Conservation (phyloP, 2,888 invertebrate species). For the Cantharis rufa region DNA sequence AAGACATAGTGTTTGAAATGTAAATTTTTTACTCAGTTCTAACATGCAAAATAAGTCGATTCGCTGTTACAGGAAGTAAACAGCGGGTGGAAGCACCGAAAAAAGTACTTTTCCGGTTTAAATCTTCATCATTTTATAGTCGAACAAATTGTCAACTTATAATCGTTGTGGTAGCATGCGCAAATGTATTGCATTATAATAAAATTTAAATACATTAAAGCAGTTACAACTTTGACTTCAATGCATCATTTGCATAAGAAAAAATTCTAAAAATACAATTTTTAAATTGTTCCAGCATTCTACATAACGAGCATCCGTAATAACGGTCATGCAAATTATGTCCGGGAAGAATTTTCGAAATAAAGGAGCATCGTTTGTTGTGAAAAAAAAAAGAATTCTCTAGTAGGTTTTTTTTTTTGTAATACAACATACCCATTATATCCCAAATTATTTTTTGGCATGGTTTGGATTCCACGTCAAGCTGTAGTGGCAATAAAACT, state of each 20-base stretch:
- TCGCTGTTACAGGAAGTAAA: constrained; percentile 47
- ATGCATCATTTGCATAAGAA: not conserved
- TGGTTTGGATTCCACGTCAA: too few species aligned
- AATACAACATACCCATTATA: too few species aligned
- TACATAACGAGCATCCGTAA: not conserved
- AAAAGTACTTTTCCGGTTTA: constrained; percentile 50
- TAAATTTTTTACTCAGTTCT: constrained; percentile 46
- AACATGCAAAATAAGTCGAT: constrained; percentile 49
- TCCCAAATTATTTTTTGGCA: too few species aligned
- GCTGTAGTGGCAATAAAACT: too few species aligned
- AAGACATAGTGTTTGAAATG: constrained; percentile 45
- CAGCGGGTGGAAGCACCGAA: constrained; percentile 44
- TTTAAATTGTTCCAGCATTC: not conserved
- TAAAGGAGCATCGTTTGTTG: not conserved
- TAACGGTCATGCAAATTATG: not conserved
- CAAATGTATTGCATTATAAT: constrained; percentile 11
- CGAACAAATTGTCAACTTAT: constrained; percentile 38
- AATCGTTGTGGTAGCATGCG: constrained; percentile 12
- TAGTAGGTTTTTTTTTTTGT: too few species aligned
- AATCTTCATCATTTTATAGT: constrained; percentile 49
- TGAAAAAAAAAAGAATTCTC: too few species aligned
- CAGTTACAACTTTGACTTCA: not conserved
- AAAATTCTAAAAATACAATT: not conserved
- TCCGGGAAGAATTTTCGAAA: not conserved
- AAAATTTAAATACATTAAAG: constrained; percentile 16